A percentile compares a stretch with the other conserved stretches of the same genome.
Conservation (phyloP, 2,888 invertebrate species). For the Nephrocerus scutellatus region DNA sequence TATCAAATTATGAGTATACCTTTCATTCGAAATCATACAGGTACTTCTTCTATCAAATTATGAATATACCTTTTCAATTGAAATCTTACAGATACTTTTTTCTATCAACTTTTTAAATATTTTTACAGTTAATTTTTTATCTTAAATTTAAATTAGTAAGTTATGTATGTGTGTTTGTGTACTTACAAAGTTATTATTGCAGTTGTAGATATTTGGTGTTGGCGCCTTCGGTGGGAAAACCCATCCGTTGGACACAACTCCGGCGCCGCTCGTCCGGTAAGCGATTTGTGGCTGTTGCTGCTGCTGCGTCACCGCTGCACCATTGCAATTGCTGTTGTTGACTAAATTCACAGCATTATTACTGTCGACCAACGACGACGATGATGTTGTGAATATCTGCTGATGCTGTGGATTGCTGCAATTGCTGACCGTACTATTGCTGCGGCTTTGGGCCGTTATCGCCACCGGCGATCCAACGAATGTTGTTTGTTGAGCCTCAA, state of each 20-base stretch:
- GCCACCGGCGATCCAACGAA: conserved; percentile 19
- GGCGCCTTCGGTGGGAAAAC: conserved; percentile 76
- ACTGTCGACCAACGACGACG: conserved; percentile 21
- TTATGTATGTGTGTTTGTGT: too few species aligned
- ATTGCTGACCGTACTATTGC: conserved; percentile 25
- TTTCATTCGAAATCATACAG: too few species aligned
- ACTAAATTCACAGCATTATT: conserved; percentile 21
- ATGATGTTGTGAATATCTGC: conserved; percentile 22
- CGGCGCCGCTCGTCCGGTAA: conserved; percentile 23
- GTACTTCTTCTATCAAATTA: too few species aligned
- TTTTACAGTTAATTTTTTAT: too few species aligned
- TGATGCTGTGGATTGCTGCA: conserved; percentile 25
- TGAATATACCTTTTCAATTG: too few species aligned
- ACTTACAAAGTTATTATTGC: conserved; percentile 67
- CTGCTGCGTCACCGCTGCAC: conserved; percentile 22
- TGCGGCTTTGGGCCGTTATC: conserved; percentile 26
- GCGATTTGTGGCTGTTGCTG: conserved; percentile 24
- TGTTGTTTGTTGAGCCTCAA: conserved; percentile 52
- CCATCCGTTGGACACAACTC: conserved; percentile 58
- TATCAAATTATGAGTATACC: too few species aligned
- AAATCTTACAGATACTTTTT: too few species aligned
- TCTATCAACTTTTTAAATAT: too few species aligned
- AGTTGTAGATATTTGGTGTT: conserved; percentile 60
- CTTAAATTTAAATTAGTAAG: too few species aligned
- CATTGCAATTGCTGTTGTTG: conserved; percentile 19